Base-by-base conservation (phyloP, 30 jellyfish, hydroid and myxozoan genomes). In the Aurelia aurita complex sp. Pacific region DNA sequence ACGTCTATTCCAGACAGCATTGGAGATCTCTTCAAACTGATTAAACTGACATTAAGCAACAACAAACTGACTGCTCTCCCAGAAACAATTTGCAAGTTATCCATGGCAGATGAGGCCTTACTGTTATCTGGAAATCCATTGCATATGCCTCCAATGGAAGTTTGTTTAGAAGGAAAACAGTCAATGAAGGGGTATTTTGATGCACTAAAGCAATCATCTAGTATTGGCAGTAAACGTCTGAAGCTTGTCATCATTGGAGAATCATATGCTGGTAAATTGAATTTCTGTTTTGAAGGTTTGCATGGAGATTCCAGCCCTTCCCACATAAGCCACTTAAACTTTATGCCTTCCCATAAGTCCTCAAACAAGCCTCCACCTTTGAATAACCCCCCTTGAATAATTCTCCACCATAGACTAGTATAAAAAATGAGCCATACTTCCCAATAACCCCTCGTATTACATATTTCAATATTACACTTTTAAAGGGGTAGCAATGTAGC, bases 91-190 rank as follows among this genome's bases (percentile, higher is more conserved):
- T 76, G 90, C 61, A 68, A 77, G 34, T 91, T 94, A 19, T 29
- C 64, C 1, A 36, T 75, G 4, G 53, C 61, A 15, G 85, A 84
- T 34, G 91, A 83, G 57, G 87, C 90, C 16, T 73, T 80, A 4
- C 85, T 94, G 29, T 67, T 88, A 10, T 67, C 89, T 71, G 86
- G 85, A 17, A 94, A 94, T 69, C 97, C 96, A 3, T 77, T 94
- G 12, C 98, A 89, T 23, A 73, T 32, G 64, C 98, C 98, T 13
- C 98, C 98, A 7, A 32, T 76, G 35, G 96, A 94, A 55, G 89
- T 86, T 35, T 90, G 98, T 57, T 50, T 54, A 40, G 76, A 89
- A 76, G 98, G 98, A 3, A 66, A 72, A 34, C 60, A 83, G 2
- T 59, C 97, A n/a, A 94, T 94, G 69, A 68, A 80, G 69, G 90